A percentile compares a stretch with the other conserved stretches of the same genome.
These are phyloP conservation scores for Anguilla anguilla DNA, from an alignment of 2,797 vertebrate species.

Conservation along the genomic window DNA sequence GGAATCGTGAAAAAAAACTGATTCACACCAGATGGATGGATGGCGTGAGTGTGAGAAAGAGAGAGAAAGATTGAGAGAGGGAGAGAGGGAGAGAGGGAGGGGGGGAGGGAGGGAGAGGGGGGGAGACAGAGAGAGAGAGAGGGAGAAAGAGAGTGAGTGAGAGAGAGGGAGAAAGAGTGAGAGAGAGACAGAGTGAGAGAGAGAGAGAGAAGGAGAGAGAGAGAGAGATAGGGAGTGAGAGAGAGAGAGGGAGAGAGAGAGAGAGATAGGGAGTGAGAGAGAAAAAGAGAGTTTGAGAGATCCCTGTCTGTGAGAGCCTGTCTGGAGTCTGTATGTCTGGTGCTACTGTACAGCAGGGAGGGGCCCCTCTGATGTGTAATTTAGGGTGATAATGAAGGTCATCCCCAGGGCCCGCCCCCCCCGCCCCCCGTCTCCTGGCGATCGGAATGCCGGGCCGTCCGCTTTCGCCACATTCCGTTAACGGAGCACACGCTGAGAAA, in stretches of 20 bases:
- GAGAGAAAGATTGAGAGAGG: too few species aligned
- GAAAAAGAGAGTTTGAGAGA: not conserved
- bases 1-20: not conserved
- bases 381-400: not conserved
- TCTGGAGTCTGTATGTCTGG: not conserved
- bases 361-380: slow-evolving; percentile 1
- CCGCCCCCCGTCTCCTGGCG: not conserved
- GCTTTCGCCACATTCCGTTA: not conserved
- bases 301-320: not conserved
- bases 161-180: too few species aligned
- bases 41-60: not conserved
- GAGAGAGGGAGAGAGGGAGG: too few species aligned
- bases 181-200: too few species aligned
- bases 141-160: too few species aligned
- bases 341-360: not conserved
- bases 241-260: too few species aligned
- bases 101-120: too few species aligned
- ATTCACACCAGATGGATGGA: not conserved
- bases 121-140: too few species aligned
- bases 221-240: too few species aligned
- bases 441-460: not conserved
- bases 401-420: not conserved
- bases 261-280: not conserved
- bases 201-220: too few species aligned
- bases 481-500: not conserved